A percentile compares a stretch with the other conserved stretches of the same genome.
Conservation (phyloP, 1,140 invertebrate species). For the Drosophila nebulosa region DNA sequence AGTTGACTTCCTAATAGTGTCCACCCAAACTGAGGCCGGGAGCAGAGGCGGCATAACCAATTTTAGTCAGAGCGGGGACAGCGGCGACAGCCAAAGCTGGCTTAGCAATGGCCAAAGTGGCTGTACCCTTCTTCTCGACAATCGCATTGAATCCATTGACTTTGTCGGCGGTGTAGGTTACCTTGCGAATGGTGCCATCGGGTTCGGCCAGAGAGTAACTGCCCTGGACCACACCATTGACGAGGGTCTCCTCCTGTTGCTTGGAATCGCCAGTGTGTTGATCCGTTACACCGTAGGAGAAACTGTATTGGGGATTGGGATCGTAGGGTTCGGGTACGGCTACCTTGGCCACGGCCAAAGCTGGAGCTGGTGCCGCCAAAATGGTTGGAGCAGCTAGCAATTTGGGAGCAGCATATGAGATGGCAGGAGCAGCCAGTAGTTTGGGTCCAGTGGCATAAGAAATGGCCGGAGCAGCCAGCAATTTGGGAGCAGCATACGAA, state of each 20-base stretch:
- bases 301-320: conserved; percentile 87
- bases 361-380: conserved; percentile 71
- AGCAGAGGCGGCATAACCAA: conserved; percentile 50
- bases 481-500: conserved; percentile 1
- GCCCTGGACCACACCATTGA: conserved; percentile 85
- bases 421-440: conserved; percentile 29
- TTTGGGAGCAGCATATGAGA: conserved; percentile 43
- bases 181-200: conserved; percentile 85
- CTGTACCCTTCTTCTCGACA: conserved; percentile 83
- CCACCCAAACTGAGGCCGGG: conserved; percentile 44
- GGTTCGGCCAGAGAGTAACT: conserved; percentile 85
- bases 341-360: conserved; percentile 76
- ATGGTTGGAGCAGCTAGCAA: conserved; percentile 37
- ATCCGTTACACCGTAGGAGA: conserved; percentile 87
- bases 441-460: too few relatives aligned
- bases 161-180: conserved; percentile 84
- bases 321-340: conserved; percentile 84
- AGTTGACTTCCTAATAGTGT: conserved; percentile 41
- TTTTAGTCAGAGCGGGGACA: conserved; percentile 62
- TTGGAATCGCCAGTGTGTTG: conserved; percentile 87
- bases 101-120: conserved; percentile 56
- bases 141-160: conserved; percentile 85
- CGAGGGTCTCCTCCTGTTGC: conserved; percentile 84
- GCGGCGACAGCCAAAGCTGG: conserved; percentile 81
- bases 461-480: background rate